Base-by-base conservation (phyloP, 1,140 invertebrate genomes). In the Dreissena polymorpha region DNA sequence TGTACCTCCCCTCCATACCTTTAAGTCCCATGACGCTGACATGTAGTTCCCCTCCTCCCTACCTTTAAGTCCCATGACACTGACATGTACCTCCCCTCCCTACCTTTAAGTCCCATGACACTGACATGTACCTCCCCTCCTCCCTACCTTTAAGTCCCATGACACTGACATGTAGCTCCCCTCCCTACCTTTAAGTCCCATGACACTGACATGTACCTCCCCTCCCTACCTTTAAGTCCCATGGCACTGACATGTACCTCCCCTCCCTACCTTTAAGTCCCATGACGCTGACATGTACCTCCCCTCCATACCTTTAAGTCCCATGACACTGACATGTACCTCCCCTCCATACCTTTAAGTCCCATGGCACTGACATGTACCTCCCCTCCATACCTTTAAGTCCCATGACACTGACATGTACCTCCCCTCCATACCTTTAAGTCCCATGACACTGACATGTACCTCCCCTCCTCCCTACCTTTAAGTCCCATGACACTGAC, bases 401-500 rank as follows among this genome's bases (percentile, higher is more conserved):
- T 68, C 99, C 99, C 83, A 98, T 95, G 68, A 99, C 97, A 87
- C 98, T 94, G 23, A 99, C 98, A 0, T 98, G 99, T 2, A 91
- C 75, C 53, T 91, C 89, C 23, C 90, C 14, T 16, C 72, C 80
- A 67, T 90, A 94, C 95, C 98, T 94, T 99, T 99, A 14, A 98
- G 98, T 68, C 99, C 99, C 83, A 98, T 95, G 68, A 99, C 97
- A 87, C 98, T 94, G 23, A 99, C 98, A 0, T 98, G 99, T 2
- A 91, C 75, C 53, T 91, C 89, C 23, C 90, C 14, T 16, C 18
- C 53, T 60, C 72, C 80, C 70, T 90, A 94, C 95, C 98, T 94
- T 99, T 99, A 14, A 98, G 98, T 68, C 99, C 99, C 83, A 98
- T 95, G 68, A 99, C 97, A 87, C 98, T 94, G 23, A 99, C 98